Evolutionary conservation across 2,113 vertebrate species (phyloP), one percentile per base, ranked within the genome.

Genomic region (Columba livia): DNA sequence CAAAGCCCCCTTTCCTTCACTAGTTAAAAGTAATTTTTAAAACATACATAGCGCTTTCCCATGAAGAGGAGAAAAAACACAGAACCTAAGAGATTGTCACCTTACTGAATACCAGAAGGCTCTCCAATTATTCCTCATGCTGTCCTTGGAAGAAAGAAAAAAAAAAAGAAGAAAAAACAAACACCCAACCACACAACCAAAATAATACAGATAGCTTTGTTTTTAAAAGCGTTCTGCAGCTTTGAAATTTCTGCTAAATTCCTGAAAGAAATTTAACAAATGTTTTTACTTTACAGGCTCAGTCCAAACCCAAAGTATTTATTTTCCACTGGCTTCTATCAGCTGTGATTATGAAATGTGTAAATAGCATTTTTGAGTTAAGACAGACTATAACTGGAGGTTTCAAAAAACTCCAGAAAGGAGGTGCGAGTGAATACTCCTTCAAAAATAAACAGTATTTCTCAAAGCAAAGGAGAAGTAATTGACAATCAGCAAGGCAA

Each of bases 351-450:
- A 66, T 17, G 53, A 93, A 90, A 84, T 19, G n/a, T 13, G 60
- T 58, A 94, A 91, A 83, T 23, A 86, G 19, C 69, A 84, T 79
- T 86, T 95, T 25, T 84, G 42, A 92, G 32, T 67, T 86, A 86
- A 88, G 79, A 74, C 13, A 66, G 34, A 85, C 25, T n/a, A 78
- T 48, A 94, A 78, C 4, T 1, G 2, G 32, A 64, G 29, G 44
- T 71, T 86, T 80, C 50, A 79, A 84, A 93, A 75, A 92, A 47
- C n/a, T 92, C 29, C 38, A 51, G 26, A 62, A 58, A 77, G 36
- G 38, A 94, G 60, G 65, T 78, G 53, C 25, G 51, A 93, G 48
- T 71, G 77, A 86, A 78, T 34, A 74, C 20, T 66, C 21, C 26
- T 64, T 61, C 77, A 38, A 88, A 80, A 96, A 65, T 42, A 92